These are phyloP conservation scores for Scartelaos histophorus DNA, from an alignment of 2,113 vertebrate genomes.

Conservation along the genomic window DNA sequence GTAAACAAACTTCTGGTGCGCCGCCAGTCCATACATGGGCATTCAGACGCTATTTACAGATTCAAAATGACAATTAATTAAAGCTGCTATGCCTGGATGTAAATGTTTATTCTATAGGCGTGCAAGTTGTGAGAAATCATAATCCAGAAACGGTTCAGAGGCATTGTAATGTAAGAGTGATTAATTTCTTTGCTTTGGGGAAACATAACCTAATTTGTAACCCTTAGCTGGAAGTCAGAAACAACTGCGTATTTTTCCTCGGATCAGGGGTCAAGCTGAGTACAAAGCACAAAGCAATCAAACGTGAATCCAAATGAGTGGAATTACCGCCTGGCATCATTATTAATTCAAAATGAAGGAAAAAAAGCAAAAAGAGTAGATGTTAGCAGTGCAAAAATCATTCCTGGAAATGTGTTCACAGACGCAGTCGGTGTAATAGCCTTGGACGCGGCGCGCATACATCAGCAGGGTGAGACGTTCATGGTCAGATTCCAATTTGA, in stretches of 20 bases:
- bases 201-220: slow-evolving; percentile 39
- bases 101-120: slow-evolving; percentile 20
- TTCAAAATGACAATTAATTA: slow-evolving; percentile 5
- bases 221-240: slow-evolving; percentile 26
- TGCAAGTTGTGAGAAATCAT: not conserved
- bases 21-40: slow-evolving; percentile 1
- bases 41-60: not conserved
- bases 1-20: slow-evolving; percentile 28
- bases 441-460: slow-evolving; percentile 39
- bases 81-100: not conserved
- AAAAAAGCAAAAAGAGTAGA: slow-evolving; percentile 18
- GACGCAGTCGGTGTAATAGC: slow-evolving; percentile 33
- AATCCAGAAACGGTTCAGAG: slow-evolving; percentile 16
- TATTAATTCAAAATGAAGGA: slow-evolving; percentile 48
- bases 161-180: slow-evolving; percentile 19
- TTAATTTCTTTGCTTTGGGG: slow-evolving; percentile 37
- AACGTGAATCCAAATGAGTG: slow-evolving; percentile 57
- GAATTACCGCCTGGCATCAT: slow-evolving; percentile 42
- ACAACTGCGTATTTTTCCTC: slow-evolving; percentile 28
- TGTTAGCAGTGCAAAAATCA: slow-evolving; percentile 41
- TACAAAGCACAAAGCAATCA: slow-evolving; percentile 54
- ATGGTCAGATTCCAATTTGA: slow-evolving; percentile 30
- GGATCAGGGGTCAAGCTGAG: slow-evolving; percentile 44
- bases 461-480: slow-evolving; percentile 29
- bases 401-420: slow-evolving; percentile 40